Evolutionary conservation across 1,140 invertebrate species (phyloP), one percentile per base, ranked within the genome.

Genomic region (Drosophila repletoides): DNA sequence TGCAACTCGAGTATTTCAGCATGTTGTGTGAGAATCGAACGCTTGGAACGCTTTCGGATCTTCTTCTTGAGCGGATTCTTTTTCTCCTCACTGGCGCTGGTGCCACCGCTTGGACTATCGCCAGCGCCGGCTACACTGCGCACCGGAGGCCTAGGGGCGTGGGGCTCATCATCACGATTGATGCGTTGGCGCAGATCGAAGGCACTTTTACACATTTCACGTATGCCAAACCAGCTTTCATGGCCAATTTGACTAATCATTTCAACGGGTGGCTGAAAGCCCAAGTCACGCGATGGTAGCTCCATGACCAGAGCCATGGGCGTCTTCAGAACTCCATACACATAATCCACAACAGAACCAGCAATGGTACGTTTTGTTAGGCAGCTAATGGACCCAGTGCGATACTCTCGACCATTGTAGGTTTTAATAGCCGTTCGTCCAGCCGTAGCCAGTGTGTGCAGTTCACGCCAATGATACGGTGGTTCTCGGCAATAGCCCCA

Each of bases 301-400:
- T 96, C 95, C 89, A 95, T 92, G 0, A 94, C 93, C 71, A 93
- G 94, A 0, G 93, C 92, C 80, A 95, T 94, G 2, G 93, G 93
- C 1, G 95, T 91, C 10, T 92, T 92, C 1, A 91, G 89, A 0
- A 91, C 91, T 0, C 93, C 93, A 68, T 93, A 94, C 0, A 93
- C 94, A 88, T 93, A 96, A 72, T 96, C 95, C 72, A 95, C 93
- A 53, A 93, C 94, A 1, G 93, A 93, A 1, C 94, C 94, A 29
- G 94, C 92, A 5, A 93, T 93, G 0, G 92, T 90, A 52, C 93
- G 92, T 90, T 92, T 84, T 7, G 66, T 89, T 10, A 90, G 40
- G 24, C 74, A 65, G 9, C 86, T 74, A 4, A 90, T 89, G 34
- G 76, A 89, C 0, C 89, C 87, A 6, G 73, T 79, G 5, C 87